Evolutionary conservation across 2,888 invertebrate genomes (phyloP).

Genomic region (Drosophila parthenogenetica): DNA sequence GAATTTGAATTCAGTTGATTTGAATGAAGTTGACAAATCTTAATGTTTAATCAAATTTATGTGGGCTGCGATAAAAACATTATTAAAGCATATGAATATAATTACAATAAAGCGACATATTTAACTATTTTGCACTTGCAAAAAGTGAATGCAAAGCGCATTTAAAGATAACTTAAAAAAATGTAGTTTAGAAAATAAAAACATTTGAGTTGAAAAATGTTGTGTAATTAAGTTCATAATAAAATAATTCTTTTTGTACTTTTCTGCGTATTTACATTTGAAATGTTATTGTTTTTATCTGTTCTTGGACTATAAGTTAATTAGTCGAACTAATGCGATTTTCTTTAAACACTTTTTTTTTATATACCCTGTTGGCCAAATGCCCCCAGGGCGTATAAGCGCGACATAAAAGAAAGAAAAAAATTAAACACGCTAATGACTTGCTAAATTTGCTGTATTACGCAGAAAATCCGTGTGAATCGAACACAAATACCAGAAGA

Average conservation of each 20-base stretch:
- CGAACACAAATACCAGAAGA: background rate
- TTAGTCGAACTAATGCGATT: slow-evolving; percentile 60
- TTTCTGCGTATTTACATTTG: background rate
- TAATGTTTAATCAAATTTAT: background rate
- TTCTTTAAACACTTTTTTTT: slow-evolving; percentile 16
- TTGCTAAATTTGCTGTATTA: background rate
- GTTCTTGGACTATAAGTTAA: slow-evolving; percentile 39
- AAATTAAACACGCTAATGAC: background rate
- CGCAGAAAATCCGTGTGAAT: background rate
- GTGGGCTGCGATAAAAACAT: background rate
- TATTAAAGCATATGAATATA: background rate
- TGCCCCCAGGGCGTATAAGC: background rate
- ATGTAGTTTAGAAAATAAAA: background rate
- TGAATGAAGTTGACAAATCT: background rate
- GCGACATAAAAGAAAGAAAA: background rate
- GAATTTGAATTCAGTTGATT: slow-evolving; percentile 5
- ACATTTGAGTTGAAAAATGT: background rate
- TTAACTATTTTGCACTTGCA: background rate
- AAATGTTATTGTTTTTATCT: slow-evolving; percentile 1
- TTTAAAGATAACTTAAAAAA: background rate
- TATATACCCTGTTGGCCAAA: background rate
- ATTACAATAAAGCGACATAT: background rate
- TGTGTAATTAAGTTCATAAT: no score
- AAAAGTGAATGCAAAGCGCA: slow-evolving; percentile 3
- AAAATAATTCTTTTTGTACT: no score